phyloP scores from a whole-genome alignment of 2,113 vertebrate species.

The Athene cunicularia region DNA sequence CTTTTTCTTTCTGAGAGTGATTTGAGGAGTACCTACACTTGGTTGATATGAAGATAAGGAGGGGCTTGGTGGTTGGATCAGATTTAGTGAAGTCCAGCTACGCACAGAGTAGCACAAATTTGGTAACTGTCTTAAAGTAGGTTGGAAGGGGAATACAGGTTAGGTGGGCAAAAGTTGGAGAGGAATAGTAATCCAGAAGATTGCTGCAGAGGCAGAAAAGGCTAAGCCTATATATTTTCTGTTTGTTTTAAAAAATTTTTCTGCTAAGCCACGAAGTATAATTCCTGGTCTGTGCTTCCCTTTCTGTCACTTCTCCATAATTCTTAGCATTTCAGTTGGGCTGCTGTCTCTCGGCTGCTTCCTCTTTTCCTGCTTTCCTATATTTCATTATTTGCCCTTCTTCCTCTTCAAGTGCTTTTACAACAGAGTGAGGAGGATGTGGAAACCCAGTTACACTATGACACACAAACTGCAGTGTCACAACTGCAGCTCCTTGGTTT shows the following conservation, averaged over 20 bases:
- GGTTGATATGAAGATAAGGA: not conserved
- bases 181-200: not conserved
- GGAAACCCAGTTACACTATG: constrained; percentile 86
- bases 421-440: constrained; percentile 83
- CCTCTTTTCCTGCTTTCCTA: constrained; percentile 96
- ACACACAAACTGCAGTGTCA: constrained; percentile 79
- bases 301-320: constrained; percentile 98
- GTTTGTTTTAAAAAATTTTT: not conserved
- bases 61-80: not conserved
- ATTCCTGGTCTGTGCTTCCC: constrained; percentile 93
- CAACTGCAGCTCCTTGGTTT: constrained; percentile 38
- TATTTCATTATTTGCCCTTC: constrained; percentile 91
- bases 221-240: not conserved
- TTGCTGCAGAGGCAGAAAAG: not conserved
- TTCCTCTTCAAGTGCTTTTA: constrained; percentile 88
- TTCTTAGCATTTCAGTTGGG: constrained; percentile 91
- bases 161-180: not conserved
- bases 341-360: constrained; percentile 80
- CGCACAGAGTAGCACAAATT: not conserved
- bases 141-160: not conserved
- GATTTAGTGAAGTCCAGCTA: not conserved
- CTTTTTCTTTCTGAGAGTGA: not conserved
- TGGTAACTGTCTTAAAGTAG: not conserved
- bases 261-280: constrained; percentile 42
- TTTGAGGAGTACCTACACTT: not conserved